A percentile compares a stretch with the other conserved stretches of the same genome.
These are phyloP conservation scores for zebrafish (Danio rerio) DNA, from an alignment of 2,113 vertebrate genomes.

Conservation along the genomic window DNA sequence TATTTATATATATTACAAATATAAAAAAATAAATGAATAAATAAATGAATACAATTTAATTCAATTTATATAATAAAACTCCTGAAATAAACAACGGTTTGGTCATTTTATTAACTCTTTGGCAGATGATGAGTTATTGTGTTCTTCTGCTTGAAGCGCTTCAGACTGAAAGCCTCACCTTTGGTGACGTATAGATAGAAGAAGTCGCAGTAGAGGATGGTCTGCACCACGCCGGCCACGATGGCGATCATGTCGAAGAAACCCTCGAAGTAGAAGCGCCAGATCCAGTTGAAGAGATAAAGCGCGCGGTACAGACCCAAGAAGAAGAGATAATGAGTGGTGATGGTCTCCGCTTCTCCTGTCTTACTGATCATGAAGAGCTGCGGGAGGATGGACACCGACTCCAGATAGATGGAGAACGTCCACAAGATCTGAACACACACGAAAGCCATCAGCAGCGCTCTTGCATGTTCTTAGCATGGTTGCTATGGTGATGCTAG, in stretches of 20 bases:
- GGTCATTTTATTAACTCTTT: no score
- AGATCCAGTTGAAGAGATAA: slow-evolving; percentile 99
- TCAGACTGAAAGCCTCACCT: slow-evolving; percentile 77
- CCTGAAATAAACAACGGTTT: no score
- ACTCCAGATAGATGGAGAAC: slow-evolving; percentile 98
- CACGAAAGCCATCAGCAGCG: not conserved
- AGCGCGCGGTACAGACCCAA: slow-evolving; percentile 95
- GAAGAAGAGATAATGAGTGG: slow-evolving; percentile 98
- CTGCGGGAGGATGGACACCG: slow-evolving; percentile 96
- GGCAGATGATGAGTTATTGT: no score
- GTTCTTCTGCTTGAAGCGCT: no score
- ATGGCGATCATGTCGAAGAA: slow-evolving; percentile 99
- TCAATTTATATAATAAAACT: no score
- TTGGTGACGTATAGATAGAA: slow-evolving; percentile 99
- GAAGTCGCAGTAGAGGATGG: slow-evolving; percentile 98
- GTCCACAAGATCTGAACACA: slow-evolving; percentile 92
- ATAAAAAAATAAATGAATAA: no score
- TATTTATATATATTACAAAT: no score
- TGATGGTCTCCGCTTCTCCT: slow-evolving; percentile 98
- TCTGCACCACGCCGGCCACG: slow-evolving; percentile 96
- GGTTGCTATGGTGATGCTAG: no score
- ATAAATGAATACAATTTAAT: no score
- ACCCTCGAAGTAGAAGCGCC: slow-evolving; percentile 98
- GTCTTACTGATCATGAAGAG: slow-evolving; percentile 99
- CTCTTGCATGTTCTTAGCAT: no score